Percentiles rank a stretch among this genome's conserved stretches.
Conservation (phyloP, 2,797 vertebrate genomes). For the Nothura maculosa region DNA sequence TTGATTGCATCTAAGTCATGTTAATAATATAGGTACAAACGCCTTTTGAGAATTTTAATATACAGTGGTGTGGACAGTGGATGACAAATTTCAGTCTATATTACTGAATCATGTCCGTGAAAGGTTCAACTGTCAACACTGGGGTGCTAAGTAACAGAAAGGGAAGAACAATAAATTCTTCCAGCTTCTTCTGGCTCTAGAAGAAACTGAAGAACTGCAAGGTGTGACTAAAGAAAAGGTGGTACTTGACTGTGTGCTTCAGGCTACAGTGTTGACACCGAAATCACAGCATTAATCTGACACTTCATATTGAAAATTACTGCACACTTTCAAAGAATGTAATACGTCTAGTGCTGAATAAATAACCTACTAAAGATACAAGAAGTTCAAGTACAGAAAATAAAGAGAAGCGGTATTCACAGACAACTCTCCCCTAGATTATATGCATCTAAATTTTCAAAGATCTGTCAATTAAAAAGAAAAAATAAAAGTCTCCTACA, state of each 20-base stretch:
- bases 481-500: neutral
- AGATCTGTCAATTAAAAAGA: fast-evolving
- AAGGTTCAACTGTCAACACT: neutral
- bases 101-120: neutral
- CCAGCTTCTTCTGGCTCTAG: neutral
- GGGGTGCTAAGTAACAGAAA: neutral
- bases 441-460: neutral
- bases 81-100: neutral
- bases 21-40: no score
- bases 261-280: neutral
- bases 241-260: neutral
- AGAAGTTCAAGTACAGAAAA: neutral
- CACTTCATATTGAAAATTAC: neutral
- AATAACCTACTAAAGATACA: neutral
- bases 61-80: neutral
- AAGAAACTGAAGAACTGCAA: neutral
- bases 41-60: neutral
- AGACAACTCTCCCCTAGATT: neutral
- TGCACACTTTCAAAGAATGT: neutral
- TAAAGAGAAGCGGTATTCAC: neutral
- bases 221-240: neutral
- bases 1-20: no score
- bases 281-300: neutral
- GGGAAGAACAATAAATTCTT: neutral
- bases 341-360: neutral